These are phyloP conservation scores for Clamator glandarius DNA, from an alignment of 2,797 vertebrate species.

Conservation along the genomic window DNA sequence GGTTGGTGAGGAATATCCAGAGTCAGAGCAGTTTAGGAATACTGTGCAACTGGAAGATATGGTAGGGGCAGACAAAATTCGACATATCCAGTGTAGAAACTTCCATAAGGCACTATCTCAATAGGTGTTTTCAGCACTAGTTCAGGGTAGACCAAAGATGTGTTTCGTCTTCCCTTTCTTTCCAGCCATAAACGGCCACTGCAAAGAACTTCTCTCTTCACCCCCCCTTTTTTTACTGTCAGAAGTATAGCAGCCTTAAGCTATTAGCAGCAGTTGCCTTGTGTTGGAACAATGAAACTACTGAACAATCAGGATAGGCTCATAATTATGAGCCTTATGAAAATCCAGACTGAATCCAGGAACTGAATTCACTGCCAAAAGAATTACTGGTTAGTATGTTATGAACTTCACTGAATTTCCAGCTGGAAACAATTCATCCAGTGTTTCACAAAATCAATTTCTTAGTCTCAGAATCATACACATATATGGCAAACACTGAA, in stretches of 20 bases:
- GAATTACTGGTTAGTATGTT: background rate
- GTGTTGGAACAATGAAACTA: constrained; percentile 18
- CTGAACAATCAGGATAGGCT: constrained; percentile 13
- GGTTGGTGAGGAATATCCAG: background rate
- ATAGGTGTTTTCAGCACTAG: background rate
- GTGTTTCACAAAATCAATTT: background rate
- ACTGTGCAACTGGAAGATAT: background rate
- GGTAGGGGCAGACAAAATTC: background rate
- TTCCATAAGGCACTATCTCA: background rate
- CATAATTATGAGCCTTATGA: background rate
- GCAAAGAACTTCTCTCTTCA: background rate
- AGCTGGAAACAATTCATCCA: background rate
- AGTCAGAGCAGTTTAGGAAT: background rate
- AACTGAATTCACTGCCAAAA: background rate
- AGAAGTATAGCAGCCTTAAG: background rate
- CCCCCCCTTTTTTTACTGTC: background rate
- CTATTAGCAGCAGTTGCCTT: background rate
- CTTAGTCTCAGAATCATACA: background rate
- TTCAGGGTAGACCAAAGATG: background rate
- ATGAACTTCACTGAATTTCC: background rate
- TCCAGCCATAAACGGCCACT: background rate
- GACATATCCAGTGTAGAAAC: background rate
- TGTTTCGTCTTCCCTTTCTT: background rate
- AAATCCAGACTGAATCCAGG: constrained; percentile 23
- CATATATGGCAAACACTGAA: background rate